Conservation (phyloP, 2,797 vertebrate genomes). For the Premnoplex brunnescens region DNA sequence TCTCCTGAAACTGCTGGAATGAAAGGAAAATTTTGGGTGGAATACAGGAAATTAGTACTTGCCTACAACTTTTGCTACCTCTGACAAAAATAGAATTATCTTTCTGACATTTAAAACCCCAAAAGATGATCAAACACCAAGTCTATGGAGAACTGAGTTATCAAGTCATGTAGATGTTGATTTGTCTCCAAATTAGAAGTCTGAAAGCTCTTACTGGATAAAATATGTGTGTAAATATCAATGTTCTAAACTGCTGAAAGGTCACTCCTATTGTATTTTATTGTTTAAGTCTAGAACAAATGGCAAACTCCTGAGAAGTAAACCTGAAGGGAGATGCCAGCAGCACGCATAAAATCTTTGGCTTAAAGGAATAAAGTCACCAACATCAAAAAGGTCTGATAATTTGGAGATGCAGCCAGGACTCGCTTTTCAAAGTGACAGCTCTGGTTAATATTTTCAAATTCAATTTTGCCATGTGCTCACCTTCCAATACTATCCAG, state of each 20-base stretch:
- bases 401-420: not conserved
- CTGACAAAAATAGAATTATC: not conserved
- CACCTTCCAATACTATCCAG: not conserved
- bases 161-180: not conserved
- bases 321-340: not conserved
- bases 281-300: conserved; percentile 36
- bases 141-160: not conserved
- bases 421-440: not conserved
- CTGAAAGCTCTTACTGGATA: not conserved
- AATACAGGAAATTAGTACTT: not conserved
- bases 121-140: not conserved
- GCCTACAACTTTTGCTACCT: not conserved
- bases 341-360: not conserved
- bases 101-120: not conserved
- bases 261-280: not conserved
- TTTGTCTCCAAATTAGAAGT: not conserved
- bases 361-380: not conserved
- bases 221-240: not conserved
- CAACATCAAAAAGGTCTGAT: not conserved
- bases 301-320: not conserved
- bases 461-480: not conserved
- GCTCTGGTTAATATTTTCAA: not conserved
- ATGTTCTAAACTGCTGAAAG: not conserved
- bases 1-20: not conserved
- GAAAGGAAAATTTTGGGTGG: not conserved